A percentile compares a stretch with the other conserved stretches of the same genome.
These are phyloP conservation scores for Apamea crenata DNA, from an alignment of 2,888 invertebrate genomes.

Conservation along the genomic window DNA sequence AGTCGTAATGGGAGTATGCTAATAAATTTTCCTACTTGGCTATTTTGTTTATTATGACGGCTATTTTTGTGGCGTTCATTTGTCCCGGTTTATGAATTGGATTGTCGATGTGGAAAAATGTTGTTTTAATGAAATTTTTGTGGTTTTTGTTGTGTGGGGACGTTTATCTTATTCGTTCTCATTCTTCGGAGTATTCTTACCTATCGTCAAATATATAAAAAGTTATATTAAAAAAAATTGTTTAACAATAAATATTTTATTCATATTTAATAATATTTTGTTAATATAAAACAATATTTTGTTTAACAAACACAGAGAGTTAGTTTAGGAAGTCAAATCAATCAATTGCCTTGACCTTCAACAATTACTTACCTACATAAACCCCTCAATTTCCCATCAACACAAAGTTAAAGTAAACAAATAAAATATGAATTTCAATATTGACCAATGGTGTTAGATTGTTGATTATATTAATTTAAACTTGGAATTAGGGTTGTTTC, in stretches of 20 bases:
- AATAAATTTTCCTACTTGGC: constrained; percentile 75
- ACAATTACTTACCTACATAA: constrained; percentile 23
- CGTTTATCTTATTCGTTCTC: neutral
- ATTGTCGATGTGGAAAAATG: constrained; percentile 36
- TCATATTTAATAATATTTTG: neutral
- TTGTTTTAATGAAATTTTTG: constrained; percentile 23
- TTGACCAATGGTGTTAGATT: constrained; percentile 64
- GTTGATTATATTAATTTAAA: constrained; percentile 73
- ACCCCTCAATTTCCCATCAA: constrained; percentile 27
- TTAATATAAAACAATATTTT: neutral
- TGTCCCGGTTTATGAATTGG: constrained; percentile 62
- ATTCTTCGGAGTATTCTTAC: neutral
- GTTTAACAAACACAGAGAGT: constrained; percentile 7
- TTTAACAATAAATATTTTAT: too few species aligned
- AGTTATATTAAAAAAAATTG: neutral
- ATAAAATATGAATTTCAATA: constrained; percentile 65
- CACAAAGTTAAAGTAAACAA: constrained; percentile 54
- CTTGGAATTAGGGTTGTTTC: constrained; percentile 67
- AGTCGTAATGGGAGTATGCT: constrained; percentile 77
- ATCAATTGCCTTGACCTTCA: constrained; percentile 47
- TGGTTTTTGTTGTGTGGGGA: neutral
- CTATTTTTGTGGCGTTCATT: constrained; percentile 54
- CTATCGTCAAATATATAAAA: neutral
- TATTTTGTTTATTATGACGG: constrained; percentile 67
- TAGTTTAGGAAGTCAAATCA: constrained; percentile 1